Evolutionary conservation across 2,888 invertebrate species (phyloP), one percentile per base, ranked within the genome.

Genomic region (Neoitamus cyanurus): DNA sequence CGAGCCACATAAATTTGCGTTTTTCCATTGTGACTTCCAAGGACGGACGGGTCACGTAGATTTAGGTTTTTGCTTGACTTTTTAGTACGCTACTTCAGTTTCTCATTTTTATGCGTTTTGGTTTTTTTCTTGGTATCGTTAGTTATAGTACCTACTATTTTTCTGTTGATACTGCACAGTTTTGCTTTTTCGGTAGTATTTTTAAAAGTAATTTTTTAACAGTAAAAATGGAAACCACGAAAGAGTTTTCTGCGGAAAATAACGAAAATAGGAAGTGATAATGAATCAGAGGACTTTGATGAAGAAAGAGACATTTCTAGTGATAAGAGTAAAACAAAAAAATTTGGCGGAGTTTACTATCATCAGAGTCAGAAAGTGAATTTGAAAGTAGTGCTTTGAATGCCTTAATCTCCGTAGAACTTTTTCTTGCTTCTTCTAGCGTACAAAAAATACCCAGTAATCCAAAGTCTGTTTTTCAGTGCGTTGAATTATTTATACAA

Each of bases 21-120:
- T 69, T 69, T 69, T 69, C 48, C 48, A 48, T 48, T 48, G 7
- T 69, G 28, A 28, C 69, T 69, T 3, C 69, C 6, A 20, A 69
- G n/a, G n/a, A n/a, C n/a, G 69, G 69, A n/a, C 69, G 69, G 69
- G 69, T 11, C 69, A 69, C 69, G 69, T 4, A 69, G 69, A 69
- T 4, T 20, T 28, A 69, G 25, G 25, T 69, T 69, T 69, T 69
- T 69, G 69, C 28, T 20, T 69, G 1, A 69, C 15, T 20, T 69
- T 69, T 48, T 48, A 48, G 13, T 48, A 48, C 1, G 48, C 13
- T 48, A 13, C 48, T 5, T 48, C 13, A 48, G 1, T 5, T 5
- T 48, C 13, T 1, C 13, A 9, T 13, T 48, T 48, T 28, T 69
- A 69, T 20, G 48, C 20, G 11, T 9, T 6, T 20, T 20, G 48